Conservation (phyloP, 2,888 invertebrate species). For the Plagodis dolabraria region DNA sequence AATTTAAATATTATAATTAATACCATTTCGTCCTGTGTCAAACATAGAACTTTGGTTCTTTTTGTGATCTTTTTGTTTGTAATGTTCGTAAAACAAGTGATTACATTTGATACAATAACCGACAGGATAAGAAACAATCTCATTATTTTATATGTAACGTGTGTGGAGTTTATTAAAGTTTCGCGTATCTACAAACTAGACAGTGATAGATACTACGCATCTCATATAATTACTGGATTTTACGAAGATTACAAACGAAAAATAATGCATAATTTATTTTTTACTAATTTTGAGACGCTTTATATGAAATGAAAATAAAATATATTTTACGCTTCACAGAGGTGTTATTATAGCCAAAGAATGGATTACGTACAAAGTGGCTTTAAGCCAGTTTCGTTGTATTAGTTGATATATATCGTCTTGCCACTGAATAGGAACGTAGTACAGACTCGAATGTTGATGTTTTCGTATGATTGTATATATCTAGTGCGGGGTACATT, state of each 20-base stretch:
- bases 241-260: conserved; percentile 30
- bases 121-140: not conserved
- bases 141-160: not conserved
- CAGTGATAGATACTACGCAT: no score
- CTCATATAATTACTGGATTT: not conserved
- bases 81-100: conserved; percentile 37
- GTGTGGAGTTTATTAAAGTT: not conserved
- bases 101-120: not conserved
- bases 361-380: conserved; percentile 68
- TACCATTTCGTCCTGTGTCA: conserved; percentile 60
- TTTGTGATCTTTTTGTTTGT: conserved; percentile 42
- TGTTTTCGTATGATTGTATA: conserved; percentile 6
- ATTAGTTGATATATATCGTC: conserved; percentile 46
- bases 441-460: conserved; percentile 5
- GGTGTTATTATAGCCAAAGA: conserved; percentile 75
- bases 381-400: conserved; percentile 63
- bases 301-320: conserved; percentile 47
- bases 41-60: conserved; percentile 59
- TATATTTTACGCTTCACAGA: conserved; percentile 74
- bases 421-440: conserved; percentile 31
- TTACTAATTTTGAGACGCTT: conserved; percentile 57
- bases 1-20: conserved; percentile 35
- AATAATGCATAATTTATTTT: conserved; percentile 43
- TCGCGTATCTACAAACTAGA: no score
- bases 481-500: conserved; percentile 8